Base-by-base conservation (phyloP, 23 tunicate genomes). In the Botrylloides violaceus region DNA sequence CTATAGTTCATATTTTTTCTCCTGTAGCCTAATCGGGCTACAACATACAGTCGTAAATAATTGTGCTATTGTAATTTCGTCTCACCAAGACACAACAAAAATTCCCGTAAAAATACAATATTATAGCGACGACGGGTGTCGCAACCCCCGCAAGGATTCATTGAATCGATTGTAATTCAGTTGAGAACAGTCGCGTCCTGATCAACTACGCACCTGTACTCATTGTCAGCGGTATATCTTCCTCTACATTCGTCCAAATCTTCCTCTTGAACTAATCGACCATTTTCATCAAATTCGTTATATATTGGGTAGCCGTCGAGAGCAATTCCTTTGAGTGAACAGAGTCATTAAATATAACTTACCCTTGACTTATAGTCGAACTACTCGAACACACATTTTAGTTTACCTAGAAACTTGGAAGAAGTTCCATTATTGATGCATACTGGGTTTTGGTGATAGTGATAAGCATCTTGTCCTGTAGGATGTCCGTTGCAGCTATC, bases 401-500 rank as follows among this genome's bases (percentile, higher is more conserved):
- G n/a, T 15, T 43, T 43, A 43, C 53, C 53, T 7, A 43, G 53
- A 43, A 43, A 43, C 15, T 43, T 43, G 15, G 53, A 43, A 7
- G 53, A 7, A 9, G 12, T 15, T 9, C 12, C n/a, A 34, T 79
- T 58, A 34, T 28, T 37, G 32, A 71, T 1, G 34, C 84, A 79
- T 9, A 15, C 4, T 0, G 84, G 78, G 37, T 55, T 50, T 5
- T 12, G 56, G 53, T 79, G 84, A 48, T 79, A 79, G 48, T 79
- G 84, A 29, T 79, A 79, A 0, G 24, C 27, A 4, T 31, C n/a
- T 32, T 27, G n/a, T 19, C 66, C 50, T 2, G 68, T 22, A 3
- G 84, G 84, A 48, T 79, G 84, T 12, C 78, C 84, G 75, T 65
- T 36, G 66, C 84, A 79, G 3, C 23, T 36, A 49, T 79, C 84